A percentile compares a stretch with the other conserved stretches of the same genome.
phyloP scores from a whole-genome alignment of 2,888 invertebrate species.

The Leptothorax acervorum region DNA sequence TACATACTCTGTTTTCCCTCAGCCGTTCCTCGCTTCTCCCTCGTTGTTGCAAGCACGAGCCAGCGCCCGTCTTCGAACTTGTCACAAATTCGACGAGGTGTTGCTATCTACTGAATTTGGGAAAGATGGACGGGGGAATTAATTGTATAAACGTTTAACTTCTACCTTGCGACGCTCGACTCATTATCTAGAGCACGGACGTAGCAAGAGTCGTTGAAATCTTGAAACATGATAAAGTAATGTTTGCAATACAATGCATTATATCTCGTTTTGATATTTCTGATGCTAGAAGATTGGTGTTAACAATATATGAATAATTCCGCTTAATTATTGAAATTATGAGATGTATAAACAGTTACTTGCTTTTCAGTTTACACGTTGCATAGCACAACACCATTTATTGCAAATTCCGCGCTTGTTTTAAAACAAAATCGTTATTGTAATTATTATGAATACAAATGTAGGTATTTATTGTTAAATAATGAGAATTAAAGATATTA shows the following conservation, averaged over 20 bases:
- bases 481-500: conserved; percentile 36
- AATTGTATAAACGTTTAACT: conserved; percentile 53
- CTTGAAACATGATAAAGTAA: background rate
- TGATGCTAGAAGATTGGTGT: background rate
- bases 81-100: conserved; percentile 71
- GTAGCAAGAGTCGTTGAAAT: background rate
- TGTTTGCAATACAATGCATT: background rate
- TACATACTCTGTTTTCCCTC: conserved; percentile 77
- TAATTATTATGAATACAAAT: conserved; percentile 2
- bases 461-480: conserved; percentile 15
- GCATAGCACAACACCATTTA: background rate
- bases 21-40: conserved; percentile 53
- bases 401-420: background rate
- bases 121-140: background rate
- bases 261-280: background rate
- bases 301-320: conserved; percentile 11
- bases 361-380: background rate
- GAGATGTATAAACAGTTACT: background rate
- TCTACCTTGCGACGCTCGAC: background rate
- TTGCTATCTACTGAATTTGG: conserved; percentile 53
- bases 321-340: background rate
- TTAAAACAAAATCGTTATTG: conserved; percentile 7
- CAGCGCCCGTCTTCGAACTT: conserved; percentile 68
- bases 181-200: conserved; percentile 22
- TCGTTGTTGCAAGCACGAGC: conserved; percentile 55